phyloP scores from a whole-genome alignment of 2,113 vertebrate species.

The Thymallus thymallus region DNA sequence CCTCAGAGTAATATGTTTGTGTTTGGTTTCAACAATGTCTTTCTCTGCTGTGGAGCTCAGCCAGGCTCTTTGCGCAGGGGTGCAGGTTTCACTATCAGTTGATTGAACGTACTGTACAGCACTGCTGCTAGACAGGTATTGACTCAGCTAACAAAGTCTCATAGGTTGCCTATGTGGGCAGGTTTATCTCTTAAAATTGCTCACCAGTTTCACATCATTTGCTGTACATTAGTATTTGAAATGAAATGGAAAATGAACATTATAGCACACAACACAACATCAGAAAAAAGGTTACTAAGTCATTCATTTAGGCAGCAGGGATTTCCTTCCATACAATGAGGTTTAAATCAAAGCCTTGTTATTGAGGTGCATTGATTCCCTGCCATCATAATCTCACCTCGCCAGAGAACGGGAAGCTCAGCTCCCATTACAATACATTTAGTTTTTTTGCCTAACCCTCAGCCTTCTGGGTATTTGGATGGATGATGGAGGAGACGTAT shows the following conservation, averaged over 20 bases:
- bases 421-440: conserved; percentile 13
- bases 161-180: not conserved
- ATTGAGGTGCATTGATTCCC: conserved; percentile 22
- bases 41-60: no score
- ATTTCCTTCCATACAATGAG: conserved; percentile 8
- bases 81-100: not conserved
- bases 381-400: conserved; percentile 22
- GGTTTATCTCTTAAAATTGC: not conserved
- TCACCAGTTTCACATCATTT: not conserved
- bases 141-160: not conserved
- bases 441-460: not conserved
- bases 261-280: not conserved
- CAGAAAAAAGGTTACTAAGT: not conserved
- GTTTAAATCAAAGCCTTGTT: conserved; percentile 15
- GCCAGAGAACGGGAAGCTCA: not conserved
- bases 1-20: conserved; percentile 61
- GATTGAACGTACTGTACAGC: not conserved
- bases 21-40: conserved; percentile 21
- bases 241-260: not conserved
- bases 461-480: conserved; percentile 2
- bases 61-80: not conserved
- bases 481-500: not conserved
- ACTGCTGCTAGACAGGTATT: not conserved
- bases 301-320: conserved; percentile 8
- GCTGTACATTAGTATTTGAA: not conserved